phyloP scores from a whole-genome alignment of 2,113 vertebrate species.

The Apodemus sylvaticus region DNA sequence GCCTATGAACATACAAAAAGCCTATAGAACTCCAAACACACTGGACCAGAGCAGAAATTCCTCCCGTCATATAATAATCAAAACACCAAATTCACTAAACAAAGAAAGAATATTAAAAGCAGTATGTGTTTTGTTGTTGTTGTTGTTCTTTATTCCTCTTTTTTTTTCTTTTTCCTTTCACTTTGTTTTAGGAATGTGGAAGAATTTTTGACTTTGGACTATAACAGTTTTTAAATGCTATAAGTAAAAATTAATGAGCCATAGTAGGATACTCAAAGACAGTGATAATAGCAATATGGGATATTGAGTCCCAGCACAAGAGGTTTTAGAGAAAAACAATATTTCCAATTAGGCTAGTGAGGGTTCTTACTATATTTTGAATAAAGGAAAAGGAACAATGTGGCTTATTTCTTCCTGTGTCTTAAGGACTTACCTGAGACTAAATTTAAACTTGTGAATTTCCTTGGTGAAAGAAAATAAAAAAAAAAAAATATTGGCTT shows the following conservation, averaged over 20 bases:
- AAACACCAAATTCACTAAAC: too few species aligned
- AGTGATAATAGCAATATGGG: background rate
- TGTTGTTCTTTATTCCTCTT: background rate
- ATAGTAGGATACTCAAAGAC: background rate
- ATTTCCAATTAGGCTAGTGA: background rate
- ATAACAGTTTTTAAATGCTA: background rate
- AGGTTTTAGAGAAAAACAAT: too few species aligned
- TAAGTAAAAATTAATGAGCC: background rate
- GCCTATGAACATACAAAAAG: too few species aligned
- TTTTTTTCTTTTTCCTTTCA: background rate
- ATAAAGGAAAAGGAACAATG: background rate
- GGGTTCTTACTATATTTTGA: background rate
- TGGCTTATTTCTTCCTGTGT: background rate
- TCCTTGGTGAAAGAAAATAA: background rate
- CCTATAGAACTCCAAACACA: too few species aligned
- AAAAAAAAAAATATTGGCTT: background rate
- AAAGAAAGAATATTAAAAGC: too few species aligned
- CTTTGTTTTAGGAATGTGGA: background rate
- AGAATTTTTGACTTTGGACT: background rate
- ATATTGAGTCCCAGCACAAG: background rate
- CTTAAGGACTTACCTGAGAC: background rate
- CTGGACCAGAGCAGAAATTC: too few species aligned
- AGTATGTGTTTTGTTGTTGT: background rate
- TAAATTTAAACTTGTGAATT: background rate
- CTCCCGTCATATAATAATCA: too few species aligned